These are phyloP conservation scores for roundworm (Caenorhabditis elegans) DNA, from an alignment of 1,140 invertebrate species.

Conservation along the genomic window DNA sequence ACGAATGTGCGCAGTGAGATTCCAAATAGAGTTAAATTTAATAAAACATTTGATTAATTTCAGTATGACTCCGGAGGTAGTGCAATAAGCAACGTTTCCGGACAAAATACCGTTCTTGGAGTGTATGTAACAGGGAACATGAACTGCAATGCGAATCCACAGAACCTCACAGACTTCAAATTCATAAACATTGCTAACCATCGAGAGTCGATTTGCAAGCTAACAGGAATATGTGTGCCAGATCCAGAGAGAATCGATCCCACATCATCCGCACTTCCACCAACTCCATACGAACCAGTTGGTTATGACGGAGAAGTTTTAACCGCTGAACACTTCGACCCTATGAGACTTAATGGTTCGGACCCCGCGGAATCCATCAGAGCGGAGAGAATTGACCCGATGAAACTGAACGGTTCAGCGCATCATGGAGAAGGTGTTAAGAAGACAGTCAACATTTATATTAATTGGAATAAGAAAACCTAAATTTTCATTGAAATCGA, in stretches of 20 bases:
- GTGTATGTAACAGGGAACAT: neutral
- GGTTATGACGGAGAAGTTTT: neutral
- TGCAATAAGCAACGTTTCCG: neutral
- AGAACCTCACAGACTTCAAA: no score
- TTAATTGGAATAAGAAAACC: neutral
- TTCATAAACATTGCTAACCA: no score
- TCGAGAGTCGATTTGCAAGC: no score
- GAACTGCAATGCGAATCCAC: neutral
- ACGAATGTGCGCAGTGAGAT: neutral
- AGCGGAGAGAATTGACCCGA: neutral
- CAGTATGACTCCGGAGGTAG: neutral
- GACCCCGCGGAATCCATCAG: neutral
- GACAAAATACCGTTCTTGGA: neutral
- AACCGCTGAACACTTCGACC: neutral
- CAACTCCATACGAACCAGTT: neutral
- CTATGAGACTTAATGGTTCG: neutral
- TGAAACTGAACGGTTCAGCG: no score
- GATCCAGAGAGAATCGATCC: neutral
- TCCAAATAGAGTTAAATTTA: no score
- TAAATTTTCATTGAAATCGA: neutral
- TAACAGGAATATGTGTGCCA: no score
- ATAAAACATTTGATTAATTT: neutral
- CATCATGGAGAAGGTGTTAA: neutral
- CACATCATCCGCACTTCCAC: no score
- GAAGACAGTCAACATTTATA: neutral